These are phyloP conservation scores for Chloromyia formosa DNA, from an alignment of 2,888 invertebrate genomes.

Conservation along the genomic window DNA sequence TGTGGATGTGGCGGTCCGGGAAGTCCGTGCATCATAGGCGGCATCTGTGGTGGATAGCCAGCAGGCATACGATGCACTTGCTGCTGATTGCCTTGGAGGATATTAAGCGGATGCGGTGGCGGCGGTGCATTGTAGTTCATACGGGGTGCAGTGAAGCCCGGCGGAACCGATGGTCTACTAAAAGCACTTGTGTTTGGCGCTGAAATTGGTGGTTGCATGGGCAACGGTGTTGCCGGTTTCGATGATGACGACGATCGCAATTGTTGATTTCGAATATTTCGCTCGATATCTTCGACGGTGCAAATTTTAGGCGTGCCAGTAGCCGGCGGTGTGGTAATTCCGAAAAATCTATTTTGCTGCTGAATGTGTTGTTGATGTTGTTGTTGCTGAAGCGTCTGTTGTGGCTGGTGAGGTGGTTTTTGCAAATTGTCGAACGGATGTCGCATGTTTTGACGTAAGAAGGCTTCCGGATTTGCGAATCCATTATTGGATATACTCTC, in stretches of 20 bases:
- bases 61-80: constrained; percentile 59
- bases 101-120: constrained; percentile 52
- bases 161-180: constrained; percentile 53
- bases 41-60: constrained; percentile 55
- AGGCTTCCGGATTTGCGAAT: constrained; percentile 54
- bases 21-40: constrained; percentile 39
- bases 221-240: constrained; percentile 43
- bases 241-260: constrained; percentile 52
- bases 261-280: constrained; percentile 61
- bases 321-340: constrained; percentile 22
- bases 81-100: constrained; percentile 55
- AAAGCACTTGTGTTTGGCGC: constrained; percentile 49
- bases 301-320: constrained; percentile 57
- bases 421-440: constrained; percentile 52
- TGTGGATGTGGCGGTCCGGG: constrained; percentile 58
- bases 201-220: constrained; percentile 49
- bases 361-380: constrained; percentile 51
- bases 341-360: constrained; percentile 37
- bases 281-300: constrained; percentile 63
- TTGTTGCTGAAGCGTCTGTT: constrained; percentile 51
- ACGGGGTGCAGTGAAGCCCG: constrained; percentile 54
- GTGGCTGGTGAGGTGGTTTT: constrained; percentile 30
- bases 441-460: constrained; percentile 58
- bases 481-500: constrained; percentile 49
- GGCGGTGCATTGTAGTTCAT: constrained; percentile 50